Evolutionary conservation across 2,888 invertebrate genomes (phyloP).

Genomic region (Himalopsyche kuldschensis): DNA sequence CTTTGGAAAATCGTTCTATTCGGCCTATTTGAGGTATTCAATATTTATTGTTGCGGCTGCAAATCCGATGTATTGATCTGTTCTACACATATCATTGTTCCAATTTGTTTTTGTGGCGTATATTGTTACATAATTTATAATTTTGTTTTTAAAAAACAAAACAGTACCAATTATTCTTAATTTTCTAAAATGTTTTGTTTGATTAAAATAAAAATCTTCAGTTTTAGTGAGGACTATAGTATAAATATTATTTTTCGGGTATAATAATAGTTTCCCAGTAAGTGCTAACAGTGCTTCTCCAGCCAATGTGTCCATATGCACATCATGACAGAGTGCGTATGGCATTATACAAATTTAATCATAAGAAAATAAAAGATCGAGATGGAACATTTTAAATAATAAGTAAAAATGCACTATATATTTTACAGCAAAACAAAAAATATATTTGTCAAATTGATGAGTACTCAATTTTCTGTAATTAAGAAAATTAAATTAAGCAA

Average conservation of each 20-base stretch:
- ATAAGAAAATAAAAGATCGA: not conserved
- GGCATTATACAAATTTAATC: not conserved
- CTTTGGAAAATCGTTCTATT: too few relatives aligned
- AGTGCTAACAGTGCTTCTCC: not conserved
- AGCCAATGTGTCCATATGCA: not conserved
- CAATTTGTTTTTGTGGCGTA: not conserved
- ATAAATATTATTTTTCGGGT: not conserved
- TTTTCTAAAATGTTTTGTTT: not conserved
- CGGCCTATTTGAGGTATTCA: not conserved
- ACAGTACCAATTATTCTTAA: not conserved
- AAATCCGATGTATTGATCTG: not conserved
- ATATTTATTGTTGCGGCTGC: not conserved
- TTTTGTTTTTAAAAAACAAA: not conserved
- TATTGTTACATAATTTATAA: not conserved
- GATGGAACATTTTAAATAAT: not conserved
- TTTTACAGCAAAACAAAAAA: not conserved
- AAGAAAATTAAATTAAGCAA: not conserved
- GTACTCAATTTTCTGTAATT: not conserved
- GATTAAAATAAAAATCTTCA: not conserved
- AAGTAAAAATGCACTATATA: not conserved
- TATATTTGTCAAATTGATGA: not conserved
- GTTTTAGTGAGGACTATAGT: not conserved
- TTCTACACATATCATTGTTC: not conserved
- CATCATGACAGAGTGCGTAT: not conserved
- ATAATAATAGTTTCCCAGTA: not conserved